phyloP scores from a whole-genome alignment of 2,888 invertebrate species.

The Nycteola revayana region DNA sequence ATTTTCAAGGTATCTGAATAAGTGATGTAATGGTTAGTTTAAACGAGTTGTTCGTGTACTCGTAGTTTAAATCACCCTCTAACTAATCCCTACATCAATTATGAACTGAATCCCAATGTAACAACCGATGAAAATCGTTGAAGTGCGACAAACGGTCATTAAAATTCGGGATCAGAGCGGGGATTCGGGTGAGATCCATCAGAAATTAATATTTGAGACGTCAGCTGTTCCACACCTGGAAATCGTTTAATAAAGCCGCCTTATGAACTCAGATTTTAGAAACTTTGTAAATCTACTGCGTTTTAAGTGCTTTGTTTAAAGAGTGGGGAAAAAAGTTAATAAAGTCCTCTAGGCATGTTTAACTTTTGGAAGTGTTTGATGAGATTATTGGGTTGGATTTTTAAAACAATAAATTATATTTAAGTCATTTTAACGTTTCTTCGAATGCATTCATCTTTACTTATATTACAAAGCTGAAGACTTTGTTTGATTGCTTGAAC shows the following conservation, averaged over 20 bases:
- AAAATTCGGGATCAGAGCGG: conserved; percentile 49
- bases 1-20: conserved; percentile 57
- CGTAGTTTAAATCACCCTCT: conserved; percentile 55
- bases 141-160: conserved; percentile 45
- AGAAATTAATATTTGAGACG: conserved; percentile 70
- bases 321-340: conserved; percentile 43
- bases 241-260: conserved; percentile 69
- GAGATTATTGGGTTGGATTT: too few relatives aligned
- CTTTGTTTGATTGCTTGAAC: too few relatives aligned
- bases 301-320: conserved; percentile 48
- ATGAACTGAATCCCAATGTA: conserved; percentile 53
- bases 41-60: conserved; percentile 53
- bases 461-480: too few relatives aligned
- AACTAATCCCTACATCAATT: conserved; percentile 61
- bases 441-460: too few relatives aligned
- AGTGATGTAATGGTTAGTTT: conserved; percentile 54
- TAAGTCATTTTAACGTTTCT: too few relatives aligned
- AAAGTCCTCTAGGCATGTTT: too few relatives aligned
- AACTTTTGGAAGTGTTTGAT: too few relatives aligned
- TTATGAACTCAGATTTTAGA: conserved; percentile 71
- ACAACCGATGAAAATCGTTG: conserved; percentile 41
- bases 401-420: too few relatives aligned
- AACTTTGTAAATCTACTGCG: conserved; percentile 54
- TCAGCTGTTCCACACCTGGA: conserved; percentile 71
- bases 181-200: conserved; percentile 56